Evolutionary conservation across 2,888 invertebrate genomes (phyloP).

Genomic region (Bursaphelenchus okinawaensis): DNA sequence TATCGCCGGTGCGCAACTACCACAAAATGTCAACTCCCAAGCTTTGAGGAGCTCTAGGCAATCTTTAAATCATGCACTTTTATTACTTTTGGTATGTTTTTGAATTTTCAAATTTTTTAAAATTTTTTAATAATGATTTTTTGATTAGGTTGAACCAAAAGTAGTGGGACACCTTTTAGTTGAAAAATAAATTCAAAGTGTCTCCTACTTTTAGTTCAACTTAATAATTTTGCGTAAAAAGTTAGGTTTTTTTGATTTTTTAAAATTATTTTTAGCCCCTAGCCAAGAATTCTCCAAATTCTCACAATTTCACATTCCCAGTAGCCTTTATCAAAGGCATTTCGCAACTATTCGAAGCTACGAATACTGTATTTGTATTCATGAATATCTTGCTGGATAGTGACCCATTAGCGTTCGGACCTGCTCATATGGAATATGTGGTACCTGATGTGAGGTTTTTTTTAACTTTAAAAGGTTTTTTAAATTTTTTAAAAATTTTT

Average conservation of each 20-base stretch:
- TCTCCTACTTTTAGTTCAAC: too few relatives aligned
- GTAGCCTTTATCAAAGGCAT: not conserved
- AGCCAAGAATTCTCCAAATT: slow-evolving; percentile 2
- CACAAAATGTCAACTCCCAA: not conserved
- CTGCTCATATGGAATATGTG: slow-evolving; percentile 3
- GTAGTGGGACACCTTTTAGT: too few relatives aligned
- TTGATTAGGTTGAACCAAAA: too few relatives aligned
- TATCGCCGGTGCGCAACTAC: slow-evolving; percentile 21
- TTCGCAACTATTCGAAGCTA: not conserved
- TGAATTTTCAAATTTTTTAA: not conserved
- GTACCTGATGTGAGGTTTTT: not conserved
- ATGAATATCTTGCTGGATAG: not conserved
- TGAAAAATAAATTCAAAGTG: too few relatives aligned
- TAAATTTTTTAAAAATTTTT: not conserved
- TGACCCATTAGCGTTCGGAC: not conserved
- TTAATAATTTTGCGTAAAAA: too few relatives aligned
- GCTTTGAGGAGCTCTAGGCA: slow-evolving; percentile 3
- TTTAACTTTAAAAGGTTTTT: not conserved
- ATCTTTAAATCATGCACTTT: slow-evolving; percentile 10
- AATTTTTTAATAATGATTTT: too few relatives aligned
- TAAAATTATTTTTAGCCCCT: slow-evolving; percentile 8
- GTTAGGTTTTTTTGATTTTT: slow-evolving; percentile 2
- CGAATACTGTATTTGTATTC: not conserved
- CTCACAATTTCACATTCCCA: slow-evolving; percentile 2
- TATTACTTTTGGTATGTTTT: slow-evolving; percentile 15